Evolutionary conservation across 1,140 invertebrate genomes (phyloP).

Genomic region (Drosophila ironensis): DNA sequence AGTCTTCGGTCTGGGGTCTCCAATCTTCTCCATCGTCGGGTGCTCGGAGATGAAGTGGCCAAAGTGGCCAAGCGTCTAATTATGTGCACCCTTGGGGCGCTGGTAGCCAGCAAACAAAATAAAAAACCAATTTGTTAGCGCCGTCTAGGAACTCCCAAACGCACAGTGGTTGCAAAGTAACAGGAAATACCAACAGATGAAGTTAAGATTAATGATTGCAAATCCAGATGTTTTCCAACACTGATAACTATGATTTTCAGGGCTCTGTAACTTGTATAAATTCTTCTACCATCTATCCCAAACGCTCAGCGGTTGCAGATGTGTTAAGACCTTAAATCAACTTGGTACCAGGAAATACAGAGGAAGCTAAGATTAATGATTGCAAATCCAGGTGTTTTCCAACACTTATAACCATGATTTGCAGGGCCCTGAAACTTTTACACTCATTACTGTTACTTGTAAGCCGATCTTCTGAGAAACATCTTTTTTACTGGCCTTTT

Average conservation of each 20-base stretch:
- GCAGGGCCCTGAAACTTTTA: no score
- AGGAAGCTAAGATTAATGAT: no score
- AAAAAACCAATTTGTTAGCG: conserved; percentile 46
- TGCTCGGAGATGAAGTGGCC: conserved; percentile 8
- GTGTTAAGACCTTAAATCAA: no score
- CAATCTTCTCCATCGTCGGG: not conserved
- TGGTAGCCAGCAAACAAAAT: conserved; percentile 37
- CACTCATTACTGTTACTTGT: not conserved
- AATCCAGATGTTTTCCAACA: no score
- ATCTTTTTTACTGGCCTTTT: not conserved
- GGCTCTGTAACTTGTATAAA: no score
- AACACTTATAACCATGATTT: no score
- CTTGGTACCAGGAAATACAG: no score
- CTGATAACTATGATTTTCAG: no score
- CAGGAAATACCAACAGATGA: not conserved
- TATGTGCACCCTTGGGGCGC: conserved; percentile 42
- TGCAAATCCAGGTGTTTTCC: no score
- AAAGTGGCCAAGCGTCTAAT: conserved; percentile 46
- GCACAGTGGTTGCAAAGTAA: conserved; percentile 17
- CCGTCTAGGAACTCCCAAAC: conserved; percentile 18
- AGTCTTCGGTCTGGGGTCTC: not conserved
- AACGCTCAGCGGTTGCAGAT: no score
- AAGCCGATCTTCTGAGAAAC: not conserved
- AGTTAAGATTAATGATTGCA: no score
- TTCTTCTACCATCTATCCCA: no score